Evolutionary conservation across 2,888 invertebrate genomes (phyloP).

Genomic region (Protodeltote pygarga): DNA sequence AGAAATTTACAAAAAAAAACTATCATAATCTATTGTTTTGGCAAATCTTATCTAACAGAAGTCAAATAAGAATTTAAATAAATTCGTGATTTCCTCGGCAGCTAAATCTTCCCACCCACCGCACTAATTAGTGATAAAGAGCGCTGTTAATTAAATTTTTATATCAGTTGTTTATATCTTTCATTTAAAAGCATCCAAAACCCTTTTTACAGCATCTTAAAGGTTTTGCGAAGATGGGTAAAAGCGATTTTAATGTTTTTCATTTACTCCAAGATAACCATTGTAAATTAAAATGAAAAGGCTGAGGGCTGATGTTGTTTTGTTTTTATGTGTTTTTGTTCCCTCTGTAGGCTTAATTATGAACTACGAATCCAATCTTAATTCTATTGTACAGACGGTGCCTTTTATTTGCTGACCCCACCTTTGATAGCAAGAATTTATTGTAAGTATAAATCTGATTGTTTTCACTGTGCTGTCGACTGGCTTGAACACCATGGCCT

Average conservation of each 20-base stretch:
- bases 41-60: too few relatives aligned
- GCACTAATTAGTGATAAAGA: background rate
- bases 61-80: too few relatives aligned
- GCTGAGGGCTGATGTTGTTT: conserved; percentile 2
- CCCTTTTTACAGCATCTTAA: conserved; percentile 12
- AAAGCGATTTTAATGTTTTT: conserved; percentile 8
- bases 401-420: too few relatives aligned
- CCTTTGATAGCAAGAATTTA: too few relatives aligned
- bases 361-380: background rate
- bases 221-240: background rate
- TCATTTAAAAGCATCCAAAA: conserved; percentile 1
- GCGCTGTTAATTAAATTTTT: conserved; percentile 2
- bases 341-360: background rate
- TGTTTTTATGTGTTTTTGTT: background rate
- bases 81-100: too few relatives aligned
- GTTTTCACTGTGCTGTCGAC: too few relatives aligned
- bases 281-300: conserved; percentile 2
- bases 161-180: background rate
- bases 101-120: too few relatives aligned
- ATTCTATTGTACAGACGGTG: too few relatives aligned
- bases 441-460: too few relatives aligned
- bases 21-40: too few relatives aligned
- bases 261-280: conserved; percentile 2
- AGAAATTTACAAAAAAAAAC: too few relatives aligned
- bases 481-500: too few relatives aligned